Conservation (phyloP, 2,113 vertebrate species). For the Zosterops borbonicus region DNA sequence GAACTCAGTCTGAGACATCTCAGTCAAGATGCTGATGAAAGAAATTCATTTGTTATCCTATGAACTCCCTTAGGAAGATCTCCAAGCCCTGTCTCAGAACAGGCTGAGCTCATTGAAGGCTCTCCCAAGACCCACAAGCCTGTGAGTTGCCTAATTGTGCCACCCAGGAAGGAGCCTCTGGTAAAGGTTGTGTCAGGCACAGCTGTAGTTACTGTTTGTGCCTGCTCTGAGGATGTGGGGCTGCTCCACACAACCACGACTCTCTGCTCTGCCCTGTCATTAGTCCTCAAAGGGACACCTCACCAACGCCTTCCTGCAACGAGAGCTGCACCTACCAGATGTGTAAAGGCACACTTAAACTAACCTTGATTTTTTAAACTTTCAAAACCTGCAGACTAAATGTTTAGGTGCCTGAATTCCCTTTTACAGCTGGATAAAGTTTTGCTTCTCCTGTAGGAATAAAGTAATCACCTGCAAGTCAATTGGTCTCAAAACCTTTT, state of each 20-base stretch:
- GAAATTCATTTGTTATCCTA: rapidly evolving
- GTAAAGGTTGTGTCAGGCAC: neutral
- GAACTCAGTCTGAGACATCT: neutral
- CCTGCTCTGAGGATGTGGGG: neutral
- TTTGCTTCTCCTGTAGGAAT: neutral
- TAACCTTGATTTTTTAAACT: neutral
- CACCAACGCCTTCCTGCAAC: neutral
- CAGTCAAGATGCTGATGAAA: neutral
- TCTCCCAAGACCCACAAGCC: neutral
- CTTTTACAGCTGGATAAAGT: neutral
- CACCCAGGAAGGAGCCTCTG: neutral
- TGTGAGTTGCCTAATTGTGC: neutral
- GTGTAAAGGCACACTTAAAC: neutral
- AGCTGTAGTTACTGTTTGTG: neutral
- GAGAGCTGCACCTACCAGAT: neutral
- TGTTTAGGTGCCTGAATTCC: neutral
- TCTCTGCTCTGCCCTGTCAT: constrained; percentile 1
- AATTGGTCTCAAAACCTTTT: neutral
- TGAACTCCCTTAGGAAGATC: neutral
- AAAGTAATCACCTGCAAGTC: neutral
- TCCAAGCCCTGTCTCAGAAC: neutral
- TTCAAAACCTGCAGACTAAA: neutral
- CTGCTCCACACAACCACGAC: neutral
- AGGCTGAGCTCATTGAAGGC: neutral
- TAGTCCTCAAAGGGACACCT: neutral